phyloP scores from a whole-genome alignment of 2,797 vertebrate species.

The Mallotus villosus region DNA sequence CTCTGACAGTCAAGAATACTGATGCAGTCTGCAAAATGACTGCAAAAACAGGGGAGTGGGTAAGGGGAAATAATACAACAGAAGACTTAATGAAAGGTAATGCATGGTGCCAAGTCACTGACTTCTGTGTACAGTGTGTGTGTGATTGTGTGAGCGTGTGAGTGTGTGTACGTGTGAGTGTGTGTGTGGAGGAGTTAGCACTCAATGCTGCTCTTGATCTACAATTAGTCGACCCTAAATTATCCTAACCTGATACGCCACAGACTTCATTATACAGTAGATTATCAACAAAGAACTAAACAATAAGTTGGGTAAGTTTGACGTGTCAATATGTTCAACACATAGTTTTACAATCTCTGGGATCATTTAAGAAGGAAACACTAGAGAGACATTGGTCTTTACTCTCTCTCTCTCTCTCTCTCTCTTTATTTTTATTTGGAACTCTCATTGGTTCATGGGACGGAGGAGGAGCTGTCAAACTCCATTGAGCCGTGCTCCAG shows the following conservation, averaged over 20 bases:
- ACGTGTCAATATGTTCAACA: neutral
- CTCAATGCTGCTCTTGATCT: neutral
- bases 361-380: conserved; percentile 1
- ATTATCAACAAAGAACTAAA: conserved; percentile 1
- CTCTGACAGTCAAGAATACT: conserved; percentile 9
- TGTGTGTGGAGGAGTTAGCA: too few species aligned
- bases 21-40: conserved; percentile 2
- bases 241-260: neutral
- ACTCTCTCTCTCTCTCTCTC: neutral
- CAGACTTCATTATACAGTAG: neutral
- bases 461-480: conserved; percentile 74
- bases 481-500: conserved; percentile 78
- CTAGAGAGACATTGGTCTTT: neutral
- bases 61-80: neutral
- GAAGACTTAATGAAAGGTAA: neutral
- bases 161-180: neutral
- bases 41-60: conserved; percentile 4
- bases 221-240: neutral
- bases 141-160: neutral
- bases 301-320: neutral
- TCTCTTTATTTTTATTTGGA: neutral
- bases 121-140: neutral
- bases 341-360: neutral
- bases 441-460: conserved; percentile 43
- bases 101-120: neutral